Evolutionary conservation across 2,888 invertebrate species (phyloP), one percentile per base, ranked within the genome.

Genomic region (Aricia artaxerxes): DNA sequence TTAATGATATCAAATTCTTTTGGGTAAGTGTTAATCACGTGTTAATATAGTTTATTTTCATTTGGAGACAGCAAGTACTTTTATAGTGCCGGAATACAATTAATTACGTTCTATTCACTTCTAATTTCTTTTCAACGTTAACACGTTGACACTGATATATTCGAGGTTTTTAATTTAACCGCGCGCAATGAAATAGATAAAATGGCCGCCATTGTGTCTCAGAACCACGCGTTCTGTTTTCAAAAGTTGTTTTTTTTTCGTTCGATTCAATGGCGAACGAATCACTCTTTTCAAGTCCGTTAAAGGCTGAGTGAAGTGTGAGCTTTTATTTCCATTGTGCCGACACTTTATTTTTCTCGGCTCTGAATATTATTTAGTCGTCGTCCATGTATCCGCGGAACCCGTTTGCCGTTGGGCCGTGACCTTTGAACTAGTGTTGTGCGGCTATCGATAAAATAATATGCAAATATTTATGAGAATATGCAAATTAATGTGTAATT

Each of bases 351-450:
- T 88, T 87, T 87, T 88, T 86, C 86, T 86, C 83, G 85, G 78
- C 83, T 91, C 90, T 88, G 91, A 91, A 92, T 92, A 90, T 92
- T 92, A 90, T 90, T 90, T 88, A 87, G 89, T 84, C 87, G 88
- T 83, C 85, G 86, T 35, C 69, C 35, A 85, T 85, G 87, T 88
- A 89, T 89, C 89, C 86, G 88, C 86, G 88, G 88, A 93, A 93
- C 92, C 88, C 88, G 93, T 93, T 90, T 83, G 87, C 84, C 88
- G 87, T 57, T 57, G 57, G 91, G 92, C 92, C 93, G 91, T 93
- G 93, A 94, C 93, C 93, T 92, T 92, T 92, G 88, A 90, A 81
- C 90, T 81, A 83, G 91, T 61, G 84, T 75, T 73, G 31, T 49
- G 44, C 53, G 78, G 82, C 78, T 85, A 82, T 82, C 83, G 85